Evolutionary conservation across 2,113 vertebrate species (phyloP).

Genomic region (Camelus dromedarius): DNA sequence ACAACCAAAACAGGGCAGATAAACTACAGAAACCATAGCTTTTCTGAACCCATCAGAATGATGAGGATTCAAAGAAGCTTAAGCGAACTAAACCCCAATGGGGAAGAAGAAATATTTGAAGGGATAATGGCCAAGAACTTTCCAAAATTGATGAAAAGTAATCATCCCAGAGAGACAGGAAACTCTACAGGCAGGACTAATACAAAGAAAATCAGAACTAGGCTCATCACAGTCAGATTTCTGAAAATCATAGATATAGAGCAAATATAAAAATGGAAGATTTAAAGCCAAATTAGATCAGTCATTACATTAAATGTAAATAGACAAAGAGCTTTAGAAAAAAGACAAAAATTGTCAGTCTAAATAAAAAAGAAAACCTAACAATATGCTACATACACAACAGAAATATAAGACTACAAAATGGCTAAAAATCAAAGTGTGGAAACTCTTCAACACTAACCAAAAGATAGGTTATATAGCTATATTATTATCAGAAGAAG

Average conservation of each 20-base stretch:
- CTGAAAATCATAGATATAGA: background rate
- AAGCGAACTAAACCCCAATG: background rate
- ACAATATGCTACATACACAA: background rate
- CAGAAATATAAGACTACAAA: background rate
- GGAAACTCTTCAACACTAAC: conserved; percentile 34
- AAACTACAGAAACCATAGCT: background rate
- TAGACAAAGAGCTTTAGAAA: background rate
- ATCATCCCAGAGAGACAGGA: background rate
- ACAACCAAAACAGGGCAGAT: background rate
- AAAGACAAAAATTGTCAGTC: background rate
- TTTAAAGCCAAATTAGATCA: background rate
- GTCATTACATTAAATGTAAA: conserved; percentile 11
- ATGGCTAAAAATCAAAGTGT: background rate
- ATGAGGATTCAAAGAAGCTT: background rate
- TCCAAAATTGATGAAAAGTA: conserved; percentile 22
- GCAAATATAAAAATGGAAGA: conserved; percentile 23
- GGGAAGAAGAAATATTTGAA: conserved; percentile 10
- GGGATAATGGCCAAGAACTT: conserved; percentile 17
- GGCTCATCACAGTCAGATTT: background rate
- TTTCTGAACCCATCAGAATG: background rate
- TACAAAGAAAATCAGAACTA: conserved; percentile 30
- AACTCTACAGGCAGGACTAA: conserved; percentile 15
- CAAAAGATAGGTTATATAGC: background rate
- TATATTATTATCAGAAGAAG: conserved; percentile 9
- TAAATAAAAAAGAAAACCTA: background rate